These are phyloP conservation scores for Habrosyne pyritoides DNA, from an alignment of 2,888 invertebrate genomes.

Conservation along the genomic window DNA sequence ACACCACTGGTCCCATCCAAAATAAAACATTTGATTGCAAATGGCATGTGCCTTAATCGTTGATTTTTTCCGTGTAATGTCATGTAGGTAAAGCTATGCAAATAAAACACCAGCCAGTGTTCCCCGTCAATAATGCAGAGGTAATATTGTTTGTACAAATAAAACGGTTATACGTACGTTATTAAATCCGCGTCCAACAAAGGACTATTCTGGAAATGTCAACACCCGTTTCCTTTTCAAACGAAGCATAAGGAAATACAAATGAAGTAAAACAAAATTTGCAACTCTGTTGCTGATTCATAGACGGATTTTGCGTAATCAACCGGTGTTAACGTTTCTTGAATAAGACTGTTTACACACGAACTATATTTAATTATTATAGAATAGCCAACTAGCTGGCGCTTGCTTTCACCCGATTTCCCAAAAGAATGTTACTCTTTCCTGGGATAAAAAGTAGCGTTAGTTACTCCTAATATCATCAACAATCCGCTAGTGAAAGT, in stretches of 20 bases:
- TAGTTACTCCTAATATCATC: no score
- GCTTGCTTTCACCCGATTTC: no score
- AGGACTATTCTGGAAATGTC: conserved; percentile 73
- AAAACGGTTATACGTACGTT: conserved; percentile 30
- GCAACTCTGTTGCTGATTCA: conserved; percentile 52
- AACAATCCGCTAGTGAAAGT: no score
- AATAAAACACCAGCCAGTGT: neutral
- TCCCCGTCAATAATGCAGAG: neutral
- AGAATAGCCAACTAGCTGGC: no score
- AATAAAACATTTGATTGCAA: neutral
- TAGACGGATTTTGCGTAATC: conserved; percentile 3
- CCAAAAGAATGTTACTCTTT: no score
- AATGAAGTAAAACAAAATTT: conserved; percentile 62
- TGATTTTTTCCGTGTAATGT: neutral
- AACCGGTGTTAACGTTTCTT: neutral
- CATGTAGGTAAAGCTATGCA: neutral
- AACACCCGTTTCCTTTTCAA: conserved; percentile 63
- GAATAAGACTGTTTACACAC: neutral
- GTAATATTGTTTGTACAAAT: conserved; percentile 30
- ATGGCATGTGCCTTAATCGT: neutral
- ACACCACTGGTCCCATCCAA: no score
- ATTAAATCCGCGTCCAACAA: conserved; percentile 58
- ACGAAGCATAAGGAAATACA: conserved; percentile 62
- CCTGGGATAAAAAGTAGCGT: no score
- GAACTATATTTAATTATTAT: neutral